Base-by-base conservation (phyloP, 2,797 vertebrate species). In the Pyrrhura leucotis region DNA sequence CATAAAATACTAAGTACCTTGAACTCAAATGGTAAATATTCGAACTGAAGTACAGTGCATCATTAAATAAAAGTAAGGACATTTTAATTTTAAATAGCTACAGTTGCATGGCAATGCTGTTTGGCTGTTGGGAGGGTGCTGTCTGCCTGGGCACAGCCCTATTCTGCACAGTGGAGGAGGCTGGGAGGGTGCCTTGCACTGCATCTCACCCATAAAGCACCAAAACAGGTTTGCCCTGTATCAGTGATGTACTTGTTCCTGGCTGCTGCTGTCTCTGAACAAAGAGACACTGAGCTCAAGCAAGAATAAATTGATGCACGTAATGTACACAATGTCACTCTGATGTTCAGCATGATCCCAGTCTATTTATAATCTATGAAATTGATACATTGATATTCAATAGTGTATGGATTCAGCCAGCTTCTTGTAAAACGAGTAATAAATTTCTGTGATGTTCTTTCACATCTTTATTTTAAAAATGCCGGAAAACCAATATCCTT, bases 321-420 rank as follows among this genome's bases (percentile, higher is more conserved):
- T 77, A 58, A 22, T 74, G 3, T 44, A 26, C 23, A 7, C 1
- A 23, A 5, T 58, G 56, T 88, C 54, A 48, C 53, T 80, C 7
- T 61, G n/a, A 73, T 82, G 37, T 74, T 73, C 37, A 20, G 28
- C 3, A 0, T 40, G 44, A 77, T 89, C 61, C 68, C 33, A 20
- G 28, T 79, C 87, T 67, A 51, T 89, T 89, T 89, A 45, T 88
- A 87, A 62, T 66, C 86, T 73, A 13, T 91, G 75, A 83, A 96
- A 85, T 14, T 77, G 81, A 88, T 91, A 10, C 7, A 82, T 54
- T 77, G 89, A 31, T 94, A 61, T 25, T 92, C 74, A 66, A 63
- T 92, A 61, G 23, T 25, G 33, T 69, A 48, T 58, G 72, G 78
- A 89, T 89, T 74, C 68, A 67, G 51, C 40, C 85, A 91, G 51